A percentile compares a stretch with the other conserved stretches of the same genome.
phyloP scores from a whole-genome alignment of 2,113 vertebrate species.

The Neogobius melanostomus region DNA sequence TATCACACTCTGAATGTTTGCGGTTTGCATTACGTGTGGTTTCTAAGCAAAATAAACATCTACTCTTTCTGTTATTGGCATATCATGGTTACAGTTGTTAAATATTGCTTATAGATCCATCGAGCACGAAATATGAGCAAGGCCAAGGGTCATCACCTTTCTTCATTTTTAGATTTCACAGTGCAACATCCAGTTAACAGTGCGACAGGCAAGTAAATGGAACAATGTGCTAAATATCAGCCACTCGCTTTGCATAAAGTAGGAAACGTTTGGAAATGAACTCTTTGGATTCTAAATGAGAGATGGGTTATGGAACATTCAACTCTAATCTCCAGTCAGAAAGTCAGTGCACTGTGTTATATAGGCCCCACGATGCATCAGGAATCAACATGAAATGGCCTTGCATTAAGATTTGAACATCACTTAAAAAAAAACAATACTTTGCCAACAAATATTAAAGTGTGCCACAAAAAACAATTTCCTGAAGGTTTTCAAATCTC shows the following conservation, averaged over 20 bases:
- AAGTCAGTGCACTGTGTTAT: constrained; percentile 16
- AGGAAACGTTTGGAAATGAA: constrained; percentile 53
- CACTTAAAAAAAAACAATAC: too few species aligned
- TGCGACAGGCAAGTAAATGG: constrained; percentile 8
- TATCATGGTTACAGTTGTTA: not conserved
- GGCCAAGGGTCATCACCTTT: constrained; percentile 5
- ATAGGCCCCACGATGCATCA: too few species aligned
- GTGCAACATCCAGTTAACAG: constrained; percentile 58
- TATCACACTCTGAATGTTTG: not conserved
- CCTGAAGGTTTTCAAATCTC: too few species aligned
- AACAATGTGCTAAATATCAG: constrained; percentile 14
- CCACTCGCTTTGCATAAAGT: constrained; percentile 24
- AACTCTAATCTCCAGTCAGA: not conserved
- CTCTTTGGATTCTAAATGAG: constrained; percentile 70
- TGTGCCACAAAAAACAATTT: too few species aligned
- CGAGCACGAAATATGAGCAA: not conserved
- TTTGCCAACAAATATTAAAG: too few species aligned
- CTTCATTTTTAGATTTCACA: constrained; percentile 57
- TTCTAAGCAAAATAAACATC: constrained; percentile 6
- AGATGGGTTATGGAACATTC: constrained; percentile 25
- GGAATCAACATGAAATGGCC: too few species aligned
- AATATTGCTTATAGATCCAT: not conserved
- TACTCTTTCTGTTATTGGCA: not conserved
- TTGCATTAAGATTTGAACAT: too few species aligned
- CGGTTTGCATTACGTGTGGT: not conserved